These are phyloP conservation scores for Oryctolagus cuniculus DNA, from an alignment of 2,113 vertebrate species.

Conservation along the genomic window DNA sequence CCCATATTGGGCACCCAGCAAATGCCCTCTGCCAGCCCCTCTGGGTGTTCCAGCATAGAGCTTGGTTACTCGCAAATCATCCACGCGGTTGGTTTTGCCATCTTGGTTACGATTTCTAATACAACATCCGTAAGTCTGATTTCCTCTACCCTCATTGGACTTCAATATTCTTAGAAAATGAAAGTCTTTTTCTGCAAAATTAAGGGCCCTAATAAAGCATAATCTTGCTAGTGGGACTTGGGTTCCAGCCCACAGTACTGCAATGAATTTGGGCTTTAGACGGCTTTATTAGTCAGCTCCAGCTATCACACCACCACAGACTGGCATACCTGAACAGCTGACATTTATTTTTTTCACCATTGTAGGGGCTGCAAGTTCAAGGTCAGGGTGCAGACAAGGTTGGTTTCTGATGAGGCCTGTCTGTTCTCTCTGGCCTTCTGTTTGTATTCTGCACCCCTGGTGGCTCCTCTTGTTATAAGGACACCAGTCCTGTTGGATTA, in stretches of 20 bases:
- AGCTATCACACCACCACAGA: no score
- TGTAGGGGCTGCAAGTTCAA: neutral
- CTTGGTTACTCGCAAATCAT: neutral
- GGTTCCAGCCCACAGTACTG: neutral
- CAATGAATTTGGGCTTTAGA: neutral
- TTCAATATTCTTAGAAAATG: slow-evolving; percentile 49
- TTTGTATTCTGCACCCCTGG: fast-evolving
- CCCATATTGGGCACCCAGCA: neutral
- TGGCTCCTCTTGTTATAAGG: neutral
- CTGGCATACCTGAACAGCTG: neutral
- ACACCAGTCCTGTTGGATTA: neutral
- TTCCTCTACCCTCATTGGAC: neutral
- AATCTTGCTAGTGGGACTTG: neutral
- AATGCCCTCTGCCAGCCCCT: neutral
- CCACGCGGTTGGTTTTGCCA: neutral
- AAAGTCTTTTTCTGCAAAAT: neutral
- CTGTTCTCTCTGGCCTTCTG: neutral
- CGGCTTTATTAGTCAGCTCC: neutral
- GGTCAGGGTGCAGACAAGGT: no score
- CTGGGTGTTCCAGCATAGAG: neutral
- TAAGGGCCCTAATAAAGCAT: neutral
- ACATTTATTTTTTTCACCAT: neutral
- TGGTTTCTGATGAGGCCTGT: no score
- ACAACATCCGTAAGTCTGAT: neutral
- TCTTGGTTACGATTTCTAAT: neutral